Percentiles rank a stretch among this genome's conserved stretches.
Conservation (phyloP, 2,797 vertebrate species). For the Bradypus variegatus region DNA sequence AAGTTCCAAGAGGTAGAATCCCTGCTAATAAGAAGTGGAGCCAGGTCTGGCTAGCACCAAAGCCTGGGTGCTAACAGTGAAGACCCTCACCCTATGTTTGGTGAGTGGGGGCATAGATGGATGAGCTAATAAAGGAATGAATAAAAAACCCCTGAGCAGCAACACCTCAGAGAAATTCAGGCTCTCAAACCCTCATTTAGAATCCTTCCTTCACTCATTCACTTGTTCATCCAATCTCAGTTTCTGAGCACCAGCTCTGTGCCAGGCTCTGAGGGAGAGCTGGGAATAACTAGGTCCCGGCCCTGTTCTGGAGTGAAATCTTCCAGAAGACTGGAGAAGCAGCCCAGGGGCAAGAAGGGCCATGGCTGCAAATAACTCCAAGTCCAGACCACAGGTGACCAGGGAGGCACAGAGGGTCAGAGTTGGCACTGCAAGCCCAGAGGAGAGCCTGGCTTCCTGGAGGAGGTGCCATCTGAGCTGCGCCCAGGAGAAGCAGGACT, state of each 20-base stretch:
- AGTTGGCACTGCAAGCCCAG: neutral
- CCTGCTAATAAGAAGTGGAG: neutral
- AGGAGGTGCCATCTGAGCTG: neutral
- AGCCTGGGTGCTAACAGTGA: neutral
- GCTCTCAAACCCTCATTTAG: neutral
- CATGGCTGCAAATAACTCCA: neutral
- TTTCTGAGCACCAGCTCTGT: neutral
- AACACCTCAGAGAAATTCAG: neutral
- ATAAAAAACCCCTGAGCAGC: neutral
- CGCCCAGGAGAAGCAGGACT: neutral
- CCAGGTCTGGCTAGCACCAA: neutral
- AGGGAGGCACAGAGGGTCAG: neutral
- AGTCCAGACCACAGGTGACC: neutral
- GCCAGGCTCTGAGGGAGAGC: neutral
- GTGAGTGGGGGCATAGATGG: neutral
- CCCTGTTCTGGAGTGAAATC: neutral
- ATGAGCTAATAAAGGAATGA: neutral
- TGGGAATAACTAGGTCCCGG: neutral
- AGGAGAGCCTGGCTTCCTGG: slow-evolving; percentile 8
- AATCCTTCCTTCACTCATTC: neutral
- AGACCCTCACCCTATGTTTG: neutral
- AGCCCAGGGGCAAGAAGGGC: neutral
- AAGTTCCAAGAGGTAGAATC: neutral
- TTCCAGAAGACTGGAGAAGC: neutral
- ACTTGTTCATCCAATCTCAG: neutral